Evolutionary conservation across 1,140 invertebrate species (phyloP).

Genomic region (Pseudomyrmex dendroicus): DNA sequence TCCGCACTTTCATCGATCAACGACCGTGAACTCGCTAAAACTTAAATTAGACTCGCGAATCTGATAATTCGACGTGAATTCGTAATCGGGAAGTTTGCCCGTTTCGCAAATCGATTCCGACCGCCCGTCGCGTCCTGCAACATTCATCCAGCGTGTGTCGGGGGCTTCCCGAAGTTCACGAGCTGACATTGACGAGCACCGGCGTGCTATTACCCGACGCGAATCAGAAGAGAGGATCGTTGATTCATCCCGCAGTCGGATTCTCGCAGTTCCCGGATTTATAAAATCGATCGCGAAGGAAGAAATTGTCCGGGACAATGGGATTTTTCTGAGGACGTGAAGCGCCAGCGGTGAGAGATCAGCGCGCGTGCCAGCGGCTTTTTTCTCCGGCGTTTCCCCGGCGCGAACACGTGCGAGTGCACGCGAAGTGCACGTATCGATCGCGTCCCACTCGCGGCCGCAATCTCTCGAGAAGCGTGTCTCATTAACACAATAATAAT

Average conservation of each 20-base stretch:
- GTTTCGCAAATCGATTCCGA: slow-evolving; percentile 17
- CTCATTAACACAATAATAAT: slow-evolving; percentile 56
- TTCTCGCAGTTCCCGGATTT: slow-evolving; percentile 2
- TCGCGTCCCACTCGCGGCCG: slow-evolving; percentile 27
- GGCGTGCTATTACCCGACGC: not conserved
- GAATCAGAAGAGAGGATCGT: not conserved
- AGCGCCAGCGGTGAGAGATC: not conserved
- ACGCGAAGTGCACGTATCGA: slow-evolving; percentile 50
- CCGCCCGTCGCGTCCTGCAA: not conserved
- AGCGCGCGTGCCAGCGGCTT: not conserved
- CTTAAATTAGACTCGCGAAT: not conserved
- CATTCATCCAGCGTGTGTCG: not conserved
- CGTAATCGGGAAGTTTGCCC: not conserved
- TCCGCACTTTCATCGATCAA: no score
- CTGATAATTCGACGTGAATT: slow-evolving; percentile 17
- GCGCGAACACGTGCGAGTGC: slow-evolving; percentile 19
- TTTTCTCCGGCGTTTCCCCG: not conserved
- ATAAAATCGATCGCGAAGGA: not conserved
- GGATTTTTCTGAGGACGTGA: not conserved
- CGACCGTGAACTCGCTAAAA: no score
- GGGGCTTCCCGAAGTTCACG: not conserved
- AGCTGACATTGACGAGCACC: slow-evolving; percentile 29
- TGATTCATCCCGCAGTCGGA: not conserved
- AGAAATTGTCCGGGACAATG: not conserved
- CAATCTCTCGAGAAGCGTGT: slow-evolving; percentile 44